Conservation (phyloP, 2,797 vertebrate genomes). For the Echiichthys vipera region DNA sequence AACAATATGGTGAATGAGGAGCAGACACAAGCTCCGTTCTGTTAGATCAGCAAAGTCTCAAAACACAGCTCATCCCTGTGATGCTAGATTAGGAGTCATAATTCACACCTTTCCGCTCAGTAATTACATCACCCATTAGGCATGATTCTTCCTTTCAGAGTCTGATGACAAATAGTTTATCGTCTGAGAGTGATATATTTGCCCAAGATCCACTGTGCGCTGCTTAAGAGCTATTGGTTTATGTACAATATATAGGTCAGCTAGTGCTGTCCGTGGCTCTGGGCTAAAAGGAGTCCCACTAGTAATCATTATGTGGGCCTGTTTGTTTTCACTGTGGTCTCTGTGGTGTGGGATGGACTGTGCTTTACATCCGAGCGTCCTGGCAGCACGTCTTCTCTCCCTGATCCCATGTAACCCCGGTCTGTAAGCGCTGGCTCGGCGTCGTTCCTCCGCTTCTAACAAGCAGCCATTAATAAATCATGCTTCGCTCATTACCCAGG, state of each 20-base stretch:
- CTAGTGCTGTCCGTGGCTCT: conserved; percentile 23
- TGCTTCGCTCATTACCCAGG: conserved; percentile 74
- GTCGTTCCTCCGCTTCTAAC: conserved; percentile 63
- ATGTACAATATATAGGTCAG: conserved; percentile 53
- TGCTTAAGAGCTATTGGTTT: conserved; percentile 40
- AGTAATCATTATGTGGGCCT: conserved; percentile 64
- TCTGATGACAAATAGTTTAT: conserved; percentile 59
- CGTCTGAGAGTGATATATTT: conserved; percentile 52
- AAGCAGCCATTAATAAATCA: conserved; percentile 81
- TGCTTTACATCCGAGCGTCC: conserved; percentile 51
- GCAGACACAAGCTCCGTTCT: conserved; percentile 41
- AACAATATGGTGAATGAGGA: conserved; percentile 38
- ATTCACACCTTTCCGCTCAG: conserved; percentile 54
- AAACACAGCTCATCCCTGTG: conserved; percentile 24
- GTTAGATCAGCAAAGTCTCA: conserved; percentile 61
- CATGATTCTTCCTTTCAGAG: conserved; percentile 60
- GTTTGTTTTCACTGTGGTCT: conserved; percentile 64
- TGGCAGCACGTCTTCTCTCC: conserved; percentile 45
- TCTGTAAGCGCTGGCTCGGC: conserved; percentile 49
- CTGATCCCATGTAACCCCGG: conserved; percentile 63
- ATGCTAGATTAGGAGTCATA: conserved; percentile 48
- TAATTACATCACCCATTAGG: conserved; percentile 69
- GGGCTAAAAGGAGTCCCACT: conserved; percentile 58
- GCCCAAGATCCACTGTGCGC: conserved; percentile 16
- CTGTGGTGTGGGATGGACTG: conserved; percentile 50